Percentiles rank a stretch among this genome's conserved stretches.
Evolutionary conservation across 2,113 vertebrate species (phyloP).

Genomic region (Menura novaehollandiae): DNA sequence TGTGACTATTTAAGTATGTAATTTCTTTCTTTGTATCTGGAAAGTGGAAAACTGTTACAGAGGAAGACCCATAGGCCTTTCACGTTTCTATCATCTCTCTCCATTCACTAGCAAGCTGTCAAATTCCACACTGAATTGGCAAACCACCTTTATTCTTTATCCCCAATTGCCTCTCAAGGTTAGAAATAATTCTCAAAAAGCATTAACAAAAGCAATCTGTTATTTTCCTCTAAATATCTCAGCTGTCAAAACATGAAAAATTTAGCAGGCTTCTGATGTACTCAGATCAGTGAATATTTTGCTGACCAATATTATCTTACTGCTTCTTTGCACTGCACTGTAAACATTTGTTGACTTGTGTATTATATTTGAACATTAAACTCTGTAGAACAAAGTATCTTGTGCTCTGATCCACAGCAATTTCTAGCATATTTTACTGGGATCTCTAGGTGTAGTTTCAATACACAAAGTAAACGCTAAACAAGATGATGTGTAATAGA

Average conservation of each 20-base stretch:
- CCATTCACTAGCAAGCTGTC: neutral
- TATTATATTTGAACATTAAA: neutral
- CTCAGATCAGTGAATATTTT: neutral
- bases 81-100: neutral
- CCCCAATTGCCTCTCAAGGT: neutral
- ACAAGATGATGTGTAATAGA: neutral
- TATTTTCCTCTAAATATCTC: constrained; percentile 28
- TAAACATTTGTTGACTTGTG: neutral
- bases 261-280: neutral
- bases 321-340: neutral
- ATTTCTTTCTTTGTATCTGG: neutral
- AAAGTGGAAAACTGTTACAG: neutral
- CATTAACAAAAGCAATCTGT: constrained; percentile 31
- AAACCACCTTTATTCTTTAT: constrained; percentile 23
- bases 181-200: constrained; percentile 38
- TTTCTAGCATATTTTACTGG: neutral
- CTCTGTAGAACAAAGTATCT: neutral
- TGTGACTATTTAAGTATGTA: neutral
- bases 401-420: neutral
- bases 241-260: constrained; percentile 40
- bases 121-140: neutral
- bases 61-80: neutral
- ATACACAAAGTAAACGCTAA: neutral
- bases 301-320: constrained; percentile 14
- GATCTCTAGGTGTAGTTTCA: neutral